Evolutionary conservation across 1,140 invertebrate genomes (phyloP).

Genomic region (Zaprionus tsacasi): DNA sequence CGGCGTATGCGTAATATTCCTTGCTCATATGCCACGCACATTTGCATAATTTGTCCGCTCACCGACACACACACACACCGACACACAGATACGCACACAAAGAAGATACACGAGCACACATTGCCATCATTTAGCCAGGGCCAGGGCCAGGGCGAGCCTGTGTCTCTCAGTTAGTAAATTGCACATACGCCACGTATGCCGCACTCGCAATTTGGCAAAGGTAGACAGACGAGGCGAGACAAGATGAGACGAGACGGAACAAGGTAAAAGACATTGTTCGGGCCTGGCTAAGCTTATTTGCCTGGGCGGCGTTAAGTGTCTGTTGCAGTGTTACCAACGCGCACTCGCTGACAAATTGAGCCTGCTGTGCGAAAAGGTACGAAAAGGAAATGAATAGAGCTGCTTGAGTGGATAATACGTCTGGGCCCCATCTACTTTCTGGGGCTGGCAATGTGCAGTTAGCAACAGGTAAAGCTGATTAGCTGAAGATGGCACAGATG

Average conservation of each 20-base stretch:
- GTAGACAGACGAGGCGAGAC: neutral
- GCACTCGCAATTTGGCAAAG: slow-evolving; percentile 30
- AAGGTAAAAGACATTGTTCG: slow-evolving; percentile 34
- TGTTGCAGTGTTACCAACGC: slow-evolving; percentile 51
- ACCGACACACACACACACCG: slow-evolving; percentile 9
- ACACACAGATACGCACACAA: slow-evolving; percentile 6
- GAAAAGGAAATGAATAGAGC: slow-evolving; percentile 48
- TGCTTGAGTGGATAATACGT: slow-evolving; percentile 36
- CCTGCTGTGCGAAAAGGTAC: slow-evolving; percentile 37
- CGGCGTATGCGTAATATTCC: slow-evolving; percentile 76
- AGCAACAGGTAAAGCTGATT: slow-evolving; percentile 27
- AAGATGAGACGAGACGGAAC: too few relatives aligned
- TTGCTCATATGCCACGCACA: slow-evolving; percentile 69
- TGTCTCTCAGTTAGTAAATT: slow-evolving; percentile 78
- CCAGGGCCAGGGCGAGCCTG: slow-evolving; percentile 50
- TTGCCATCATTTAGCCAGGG: slow-evolving; percentile 70
- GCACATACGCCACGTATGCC: slow-evolving; percentile 70
- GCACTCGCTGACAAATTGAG: slow-evolving; percentile 55
- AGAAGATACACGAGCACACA: slow-evolving; percentile 51
- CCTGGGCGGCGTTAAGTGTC: slow-evolving; percentile 31
- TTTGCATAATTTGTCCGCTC: slow-evolving; percentile 73
- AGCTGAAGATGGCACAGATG: neutral
- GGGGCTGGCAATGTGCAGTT: neutral
- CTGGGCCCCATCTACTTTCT: too few relatives aligned
- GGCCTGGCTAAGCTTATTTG: slow-evolving; percentile 38